A percentile compares a stretch with the other conserved stretches of the same genome.
Conservation (phyloP, 2,113 vertebrate genomes). For the Cisticola juncidis region DNA sequence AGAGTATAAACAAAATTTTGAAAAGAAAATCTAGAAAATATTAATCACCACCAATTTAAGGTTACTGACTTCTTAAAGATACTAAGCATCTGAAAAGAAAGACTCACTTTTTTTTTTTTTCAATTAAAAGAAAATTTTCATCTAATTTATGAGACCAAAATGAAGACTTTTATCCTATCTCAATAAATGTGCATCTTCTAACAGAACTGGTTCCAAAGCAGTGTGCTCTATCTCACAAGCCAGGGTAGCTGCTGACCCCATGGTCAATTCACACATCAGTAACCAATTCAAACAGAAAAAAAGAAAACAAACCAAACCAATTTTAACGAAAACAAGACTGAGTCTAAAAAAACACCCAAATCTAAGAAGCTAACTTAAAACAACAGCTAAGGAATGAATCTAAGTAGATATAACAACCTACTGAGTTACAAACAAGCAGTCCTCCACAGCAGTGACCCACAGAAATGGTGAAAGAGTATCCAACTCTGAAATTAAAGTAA, state of each 20-base stretch:
- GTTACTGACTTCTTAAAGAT: neutral
- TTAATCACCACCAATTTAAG: neutral
- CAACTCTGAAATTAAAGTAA: neutral
- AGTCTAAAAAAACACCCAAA: neutral
- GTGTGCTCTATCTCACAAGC: neutral
- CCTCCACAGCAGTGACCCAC: neutral
- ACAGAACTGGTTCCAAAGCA: neutral
- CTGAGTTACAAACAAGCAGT: neutral
- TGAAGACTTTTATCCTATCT: neutral
- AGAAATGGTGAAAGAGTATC: neutral
- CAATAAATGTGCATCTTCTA: neutral
- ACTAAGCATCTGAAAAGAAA: neutral
- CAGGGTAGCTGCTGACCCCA: neutral
- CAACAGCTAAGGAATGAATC: neutral
- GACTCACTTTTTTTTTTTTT: fast-evolving
- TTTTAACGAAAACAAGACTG: neutral
- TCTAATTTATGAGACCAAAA: neutral
- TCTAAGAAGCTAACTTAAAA: neutral
- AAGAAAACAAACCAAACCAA: neutral
- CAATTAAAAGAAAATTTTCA: neutral
- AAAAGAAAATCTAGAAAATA: neutral
- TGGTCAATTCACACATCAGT: neutral
- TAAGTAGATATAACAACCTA: neutral
- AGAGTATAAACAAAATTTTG: neutral
- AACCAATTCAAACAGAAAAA: neutral